phyloP scores from a whole-genome alignment of 2,797 vertebrate species.

The Scleropages formosus region DNA sequence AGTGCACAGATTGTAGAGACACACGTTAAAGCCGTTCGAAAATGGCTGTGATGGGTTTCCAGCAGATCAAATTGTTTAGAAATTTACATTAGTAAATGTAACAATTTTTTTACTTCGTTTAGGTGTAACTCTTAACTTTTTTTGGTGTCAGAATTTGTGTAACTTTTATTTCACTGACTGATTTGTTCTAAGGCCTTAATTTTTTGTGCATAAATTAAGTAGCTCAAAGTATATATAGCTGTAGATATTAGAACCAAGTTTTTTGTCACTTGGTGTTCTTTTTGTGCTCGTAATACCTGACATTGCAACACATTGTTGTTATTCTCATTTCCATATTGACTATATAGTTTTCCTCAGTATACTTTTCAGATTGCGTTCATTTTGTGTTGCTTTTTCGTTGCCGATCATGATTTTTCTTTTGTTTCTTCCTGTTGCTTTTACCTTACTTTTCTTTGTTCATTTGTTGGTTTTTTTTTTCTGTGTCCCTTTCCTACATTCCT shows the following conservation, averaged over 20 bases:
- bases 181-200: background rate
- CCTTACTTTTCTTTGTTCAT: slow-evolving; percentile 36
- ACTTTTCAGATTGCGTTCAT: slow-evolving; percentile 20
- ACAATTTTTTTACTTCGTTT: too few relatives aligned
- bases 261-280: background rate
- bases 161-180: too few relatives aligned
- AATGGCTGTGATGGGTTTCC: too few relatives aligned
- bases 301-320: slow-evolving; percentile 32
- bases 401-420: slow-evolving; percentile 21
- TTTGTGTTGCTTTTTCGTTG: slow-evolving; percentile 31
- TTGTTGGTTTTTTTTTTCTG: slow-evolving; percentile 24
- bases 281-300: background rate
- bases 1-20: too few relatives aligned
- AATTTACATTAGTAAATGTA: too few relatives aligned
- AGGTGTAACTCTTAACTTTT: too few relatives aligned
- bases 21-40: too few relatives aligned
- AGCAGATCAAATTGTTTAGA: too few relatives aligned
- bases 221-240: background rate
- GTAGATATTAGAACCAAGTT: background rate
- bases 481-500: slow-evolving; percentile 7
- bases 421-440: slow-evolving; percentile 37
- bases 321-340: slow-evolving; percentile 32
- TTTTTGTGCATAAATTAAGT: background rate
- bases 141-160: too few relatives aligned
- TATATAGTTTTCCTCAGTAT: slow-evolving; percentile 16